Conservation (phyloP, 2,888 invertebrate species). For the Pomacea canaliculata region DNA sequence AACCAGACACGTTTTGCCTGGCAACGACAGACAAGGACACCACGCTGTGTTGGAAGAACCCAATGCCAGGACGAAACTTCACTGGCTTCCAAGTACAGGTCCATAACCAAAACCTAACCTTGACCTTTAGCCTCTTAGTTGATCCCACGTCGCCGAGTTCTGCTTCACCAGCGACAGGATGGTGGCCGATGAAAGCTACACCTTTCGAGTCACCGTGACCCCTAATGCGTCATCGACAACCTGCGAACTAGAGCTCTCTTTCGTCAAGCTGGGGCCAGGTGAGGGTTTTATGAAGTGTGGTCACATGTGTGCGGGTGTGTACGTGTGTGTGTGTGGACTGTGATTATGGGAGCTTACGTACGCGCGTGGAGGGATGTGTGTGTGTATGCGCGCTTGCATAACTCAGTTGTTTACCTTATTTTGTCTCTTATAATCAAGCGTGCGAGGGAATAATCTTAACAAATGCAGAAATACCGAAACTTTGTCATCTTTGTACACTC, state of each 20-base stretch:
- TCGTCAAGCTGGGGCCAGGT: conserved; percentile 25
- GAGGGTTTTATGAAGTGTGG: not conserved
- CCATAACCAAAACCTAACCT: conserved; percentile 9
- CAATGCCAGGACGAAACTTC: conserved; percentile 26
- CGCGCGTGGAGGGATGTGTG: not conserved
- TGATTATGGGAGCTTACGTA: too few relatives aligned
- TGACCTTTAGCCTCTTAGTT: not conserved
- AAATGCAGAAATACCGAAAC: too few relatives aligned
- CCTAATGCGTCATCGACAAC: not conserved
- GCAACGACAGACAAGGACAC: conserved; percentile 18
- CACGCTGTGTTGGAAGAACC: conserved; percentile 39
- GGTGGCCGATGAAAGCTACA: conserved; percentile 23
- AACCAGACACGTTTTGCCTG: conserved; percentile 34
- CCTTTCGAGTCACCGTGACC: conserved; percentile 26
- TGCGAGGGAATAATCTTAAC: too few relatives aligned
- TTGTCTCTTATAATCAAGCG: too few relatives aligned
- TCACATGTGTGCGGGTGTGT: not conserved
- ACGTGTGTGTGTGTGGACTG: not conserved
- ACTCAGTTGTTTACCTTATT: too few relatives aligned
- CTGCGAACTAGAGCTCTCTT: conserved; percentile 21
- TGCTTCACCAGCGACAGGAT: conserved; percentile 29
- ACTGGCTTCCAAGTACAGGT: conserved; percentile 23
- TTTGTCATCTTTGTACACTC: too few relatives aligned
- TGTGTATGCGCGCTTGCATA: not conserved
- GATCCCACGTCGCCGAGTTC: conserved; percentile 16